Evolutionary conservation across 2,113 vertebrate genomes (phyloP).

Genomic region (Anolis carolinensis): DNA sequence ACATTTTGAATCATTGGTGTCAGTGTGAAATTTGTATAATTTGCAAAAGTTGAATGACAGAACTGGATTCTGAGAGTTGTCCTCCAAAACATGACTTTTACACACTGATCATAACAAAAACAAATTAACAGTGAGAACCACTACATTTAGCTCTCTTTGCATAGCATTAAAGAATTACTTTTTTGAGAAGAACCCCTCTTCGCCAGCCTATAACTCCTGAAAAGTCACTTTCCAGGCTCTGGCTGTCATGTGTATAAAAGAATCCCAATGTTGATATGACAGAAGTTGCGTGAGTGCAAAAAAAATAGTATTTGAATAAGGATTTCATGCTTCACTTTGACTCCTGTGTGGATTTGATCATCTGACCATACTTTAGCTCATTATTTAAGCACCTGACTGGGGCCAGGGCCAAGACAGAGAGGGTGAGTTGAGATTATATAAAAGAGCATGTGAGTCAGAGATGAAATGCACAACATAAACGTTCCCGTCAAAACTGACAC

Average conservation of each 20-base stretch:
- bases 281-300: background rate
- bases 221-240: too few relatives aligned
- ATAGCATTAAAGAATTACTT: too few relatives aligned
- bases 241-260: background rate
- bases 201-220: too few relatives aligned
- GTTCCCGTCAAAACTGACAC: background rate
- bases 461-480: background rate
- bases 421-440: conserved; percentile 12
- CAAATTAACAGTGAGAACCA: too few relatives aligned
- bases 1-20: background rate
- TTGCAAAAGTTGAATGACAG: too few relatives aligned
- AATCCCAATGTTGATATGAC: background rate
- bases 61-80: too few relatives aligned
- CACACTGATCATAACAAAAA: too few relatives aligned
- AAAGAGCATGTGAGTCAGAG: background rate
- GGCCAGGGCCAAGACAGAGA: background rate
- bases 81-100: too few relatives aligned
- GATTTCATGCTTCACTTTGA: conserved; percentile 16
- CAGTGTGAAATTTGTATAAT: too few relatives aligned
- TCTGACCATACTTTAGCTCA: conserved; percentile 9
- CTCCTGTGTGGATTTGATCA: background rate
- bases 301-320: background rate
- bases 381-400: conserved; percentile 24
- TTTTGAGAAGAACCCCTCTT: too few relatives aligned
- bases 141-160: too few relatives aligned